A percentile compares a stretch with the other conserved stretches of the same genome.
Conservation (phyloP, 2,113 vertebrate genomes). For the Jaculus jaculus region DNA sequence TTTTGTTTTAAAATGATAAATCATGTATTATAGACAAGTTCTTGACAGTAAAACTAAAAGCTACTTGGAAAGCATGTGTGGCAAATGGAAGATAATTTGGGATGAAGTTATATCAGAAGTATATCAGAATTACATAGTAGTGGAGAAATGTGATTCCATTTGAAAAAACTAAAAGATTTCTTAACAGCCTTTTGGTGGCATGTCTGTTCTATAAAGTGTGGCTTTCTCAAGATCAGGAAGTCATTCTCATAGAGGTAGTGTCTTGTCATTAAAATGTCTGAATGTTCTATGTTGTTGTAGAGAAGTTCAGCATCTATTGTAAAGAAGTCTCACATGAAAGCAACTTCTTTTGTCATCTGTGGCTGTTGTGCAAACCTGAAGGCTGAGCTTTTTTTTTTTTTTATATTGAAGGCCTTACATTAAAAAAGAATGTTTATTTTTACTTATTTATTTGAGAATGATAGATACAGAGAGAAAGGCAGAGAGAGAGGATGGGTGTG, state of each 20-base stretch:
- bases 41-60: constrained; percentile 48
- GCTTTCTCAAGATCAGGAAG: constrained; percentile 42
- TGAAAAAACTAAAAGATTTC: constrained; percentile 46
- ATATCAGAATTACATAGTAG: constrained; percentile 47
- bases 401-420: neutral
- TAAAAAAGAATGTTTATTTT: no score
- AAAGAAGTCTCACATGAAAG: neutral
- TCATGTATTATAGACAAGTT: constrained; percentile 33
- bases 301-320: neutral
- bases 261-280: constrained; percentile 46
- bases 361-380: neutral
- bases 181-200: constrained; percentile 14
- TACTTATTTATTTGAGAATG: no score
- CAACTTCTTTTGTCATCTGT: neutral
- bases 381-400: neutral
- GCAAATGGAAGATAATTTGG: constrained; percentile 31
- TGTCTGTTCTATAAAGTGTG: constrained; percentile 36
- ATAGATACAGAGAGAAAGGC: no score
- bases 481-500: no score
- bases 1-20: constrained; percentile 51
- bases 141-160: constrained; percentile 49
- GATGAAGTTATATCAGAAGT: no score
- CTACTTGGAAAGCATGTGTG: constrained; percentile 28
- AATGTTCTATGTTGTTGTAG: neutral
- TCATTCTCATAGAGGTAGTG: constrained; percentile 6